phyloP scores from a whole-genome alignment of 2,113 vertebrate species.

The Benitochromis conjunctus region DNA sequence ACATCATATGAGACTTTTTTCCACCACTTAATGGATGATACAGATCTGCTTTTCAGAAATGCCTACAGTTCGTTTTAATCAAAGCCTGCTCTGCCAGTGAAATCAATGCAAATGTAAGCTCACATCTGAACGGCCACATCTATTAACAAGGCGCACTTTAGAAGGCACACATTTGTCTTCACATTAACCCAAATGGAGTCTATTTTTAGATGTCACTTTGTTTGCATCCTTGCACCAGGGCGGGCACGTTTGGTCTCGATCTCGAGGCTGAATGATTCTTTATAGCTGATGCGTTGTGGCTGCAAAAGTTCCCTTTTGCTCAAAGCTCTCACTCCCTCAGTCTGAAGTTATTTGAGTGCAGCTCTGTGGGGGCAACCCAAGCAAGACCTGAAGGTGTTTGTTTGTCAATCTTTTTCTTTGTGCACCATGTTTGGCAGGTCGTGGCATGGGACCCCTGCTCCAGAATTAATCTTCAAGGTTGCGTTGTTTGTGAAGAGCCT shows the following conservation, averaged over 20 bases:
- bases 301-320: background rate
- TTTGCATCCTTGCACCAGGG: slow-evolving; percentile 12
- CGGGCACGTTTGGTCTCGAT: background rate
- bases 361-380: slow-evolving; percentile 29
- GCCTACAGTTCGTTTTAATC: slow-evolving; percentile 33
- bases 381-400: slow-evolving; percentile 41
- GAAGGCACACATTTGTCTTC: slow-evolving; percentile 39
- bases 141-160: slow-evolving; percentile 23
- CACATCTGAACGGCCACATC: slow-evolving; percentile 24
- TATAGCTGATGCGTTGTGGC: background rate
- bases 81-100: slow-evolving; percentile 19
- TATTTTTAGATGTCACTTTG: slow-evolving; percentile 31
- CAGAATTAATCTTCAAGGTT: slow-evolving; percentile 37
- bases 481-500: slow-evolving; percentile 28
- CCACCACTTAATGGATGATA: slow-evolving; percentile 39
- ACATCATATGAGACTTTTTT: slow-evolving; percentile 31
- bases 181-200: slow-evolving; percentile 15
- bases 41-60: slow-evolving; percentile 42
- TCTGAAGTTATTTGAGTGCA: slow-evolving; percentile 33
- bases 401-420: slow-evolving; percentile 53
- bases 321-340: slow-evolving; percentile 1
- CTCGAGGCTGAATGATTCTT: background rate
- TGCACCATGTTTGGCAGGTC: slow-evolving; percentile 21
- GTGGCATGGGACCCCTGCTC: slow-evolving; percentile 31
- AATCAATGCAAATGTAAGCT: slow-evolving; percentile 52